These are phyloP conservation scores for Myocastor coypus DNA, from an alignment of 2,113 vertebrate species.

Conservation along the genomic window DNA sequence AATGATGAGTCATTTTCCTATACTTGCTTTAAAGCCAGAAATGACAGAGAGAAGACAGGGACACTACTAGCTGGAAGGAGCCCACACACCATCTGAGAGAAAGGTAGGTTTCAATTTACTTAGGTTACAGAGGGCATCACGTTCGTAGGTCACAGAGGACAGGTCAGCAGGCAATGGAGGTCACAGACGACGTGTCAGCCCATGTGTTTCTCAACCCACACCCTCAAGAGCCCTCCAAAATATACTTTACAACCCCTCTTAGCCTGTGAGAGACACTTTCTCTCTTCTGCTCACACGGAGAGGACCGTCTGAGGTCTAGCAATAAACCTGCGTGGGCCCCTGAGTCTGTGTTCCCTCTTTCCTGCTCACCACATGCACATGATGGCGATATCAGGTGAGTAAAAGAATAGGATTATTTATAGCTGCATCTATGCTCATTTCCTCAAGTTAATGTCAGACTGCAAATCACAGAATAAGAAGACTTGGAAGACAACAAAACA, in stretches of 20 bases:
- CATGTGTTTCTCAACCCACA: background rate
- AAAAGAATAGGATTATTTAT: background rate
- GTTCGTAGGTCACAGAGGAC: no score
- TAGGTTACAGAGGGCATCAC: background rate
- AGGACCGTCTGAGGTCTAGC: background rate
- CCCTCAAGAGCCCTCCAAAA: background rate
- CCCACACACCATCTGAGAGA: no score
- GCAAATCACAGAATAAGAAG: background rate
- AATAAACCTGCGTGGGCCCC: background rate
- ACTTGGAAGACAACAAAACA: background rate
- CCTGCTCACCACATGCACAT: background rate
- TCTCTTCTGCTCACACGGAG: background rate
- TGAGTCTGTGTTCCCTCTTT: background rate
- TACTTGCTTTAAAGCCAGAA: background rate
- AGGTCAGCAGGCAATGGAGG: background rate
- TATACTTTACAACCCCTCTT: background rate
- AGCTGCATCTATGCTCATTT: background rate
- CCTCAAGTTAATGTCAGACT: background rate
- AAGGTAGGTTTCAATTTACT: background rate
- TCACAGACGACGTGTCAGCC: background rate
- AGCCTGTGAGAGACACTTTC: background rate
- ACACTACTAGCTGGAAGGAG: background rate
- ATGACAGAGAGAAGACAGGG: background rate
- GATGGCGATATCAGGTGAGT: background rate
- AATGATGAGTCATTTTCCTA: background rate